Conservation (phyloP, 1,140 invertebrate genomes). For the Mercenaria mercenaria region DNA sequence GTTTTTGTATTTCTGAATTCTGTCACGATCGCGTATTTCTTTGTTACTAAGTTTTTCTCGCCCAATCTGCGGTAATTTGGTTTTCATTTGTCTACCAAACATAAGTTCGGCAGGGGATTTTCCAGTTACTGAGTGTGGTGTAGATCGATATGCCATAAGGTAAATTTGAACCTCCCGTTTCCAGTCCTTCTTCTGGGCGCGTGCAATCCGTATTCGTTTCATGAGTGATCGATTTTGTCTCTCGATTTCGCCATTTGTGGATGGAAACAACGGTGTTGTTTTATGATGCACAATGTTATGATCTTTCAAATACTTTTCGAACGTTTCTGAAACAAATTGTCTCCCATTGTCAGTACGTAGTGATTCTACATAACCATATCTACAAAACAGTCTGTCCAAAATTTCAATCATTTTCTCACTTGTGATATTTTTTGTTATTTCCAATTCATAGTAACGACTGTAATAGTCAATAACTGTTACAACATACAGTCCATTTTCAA, state of each 20-base stretch:
- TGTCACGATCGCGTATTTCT: background rate
- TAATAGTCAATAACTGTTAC: conserved; percentile 72
- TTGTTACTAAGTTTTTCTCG: background rate
- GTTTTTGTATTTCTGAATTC: no score
- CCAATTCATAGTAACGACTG: conserved; percentile 23
- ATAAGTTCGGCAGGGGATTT: conserved; percentile 28
- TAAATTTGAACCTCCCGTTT: conserved; percentile 66
- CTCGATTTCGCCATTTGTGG: conserved; percentile 75
- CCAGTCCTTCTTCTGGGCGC: conserved; percentile 63
- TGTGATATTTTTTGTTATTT: conserved; percentile 20
- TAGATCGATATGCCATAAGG: conserved; percentile 67
- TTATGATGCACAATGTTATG: no score
- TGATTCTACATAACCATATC: conserved; percentile 18
- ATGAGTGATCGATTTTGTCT: conserved; percentile 71
- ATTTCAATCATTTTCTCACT: no score
- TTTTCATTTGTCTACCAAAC: conserved; percentile 43
- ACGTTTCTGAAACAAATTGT: conserved; percentile 31
- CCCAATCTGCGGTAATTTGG: conserved; percentile 31
- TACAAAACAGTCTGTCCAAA: conserved; percentile 7
- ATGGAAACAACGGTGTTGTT: conserved; percentile 68
- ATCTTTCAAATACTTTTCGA: conserved; percentile 51
- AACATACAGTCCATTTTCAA: conserved; percentile 61
- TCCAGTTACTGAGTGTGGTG: conserved; percentile 68
- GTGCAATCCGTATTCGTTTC: no score
- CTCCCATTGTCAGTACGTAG: conserved; percentile 10